Evolutionary conservation across 1,140 invertebrate species (phyloP).

Genomic region (Aphis craccivora): DNA sequence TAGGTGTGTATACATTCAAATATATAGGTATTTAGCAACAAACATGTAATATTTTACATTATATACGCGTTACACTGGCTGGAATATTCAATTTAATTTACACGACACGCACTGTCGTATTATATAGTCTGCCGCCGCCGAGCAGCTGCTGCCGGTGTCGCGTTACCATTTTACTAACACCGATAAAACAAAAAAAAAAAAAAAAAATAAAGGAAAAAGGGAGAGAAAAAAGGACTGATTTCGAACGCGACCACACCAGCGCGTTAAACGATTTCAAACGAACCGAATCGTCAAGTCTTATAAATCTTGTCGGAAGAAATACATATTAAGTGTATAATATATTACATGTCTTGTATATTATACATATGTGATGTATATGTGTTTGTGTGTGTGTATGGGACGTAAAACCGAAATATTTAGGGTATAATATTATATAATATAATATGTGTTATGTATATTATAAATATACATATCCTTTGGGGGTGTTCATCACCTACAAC

Average conservation of each 20-base stretch:
- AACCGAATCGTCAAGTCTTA: constrained; percentile 48
- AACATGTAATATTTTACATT: not conserved
- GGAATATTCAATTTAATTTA: constrained; percentile 44
- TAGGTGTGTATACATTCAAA: not conserved
- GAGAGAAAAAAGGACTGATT: not conserved
- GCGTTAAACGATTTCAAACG: constrained; percentile 57
- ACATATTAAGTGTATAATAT: not conserved
- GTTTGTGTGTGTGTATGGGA: not conserved
- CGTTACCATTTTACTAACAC: constrained; percentile 44
- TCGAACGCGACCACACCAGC: constrained; percentile 4
- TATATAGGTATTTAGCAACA: not conserved
- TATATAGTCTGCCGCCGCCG: not conserved
- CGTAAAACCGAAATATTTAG: constrained; percentile 10
- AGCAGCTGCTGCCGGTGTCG: constrained; percentile 53
- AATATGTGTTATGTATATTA: not conserved
- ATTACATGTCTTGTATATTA: not conserved
- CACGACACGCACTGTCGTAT: constrained; percentile 18
- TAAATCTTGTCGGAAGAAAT: constrained; percentile 46
- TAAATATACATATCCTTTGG: not conserved
- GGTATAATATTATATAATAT: constrained; percentile 3
- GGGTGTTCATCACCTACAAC: constrained; percentile 30
- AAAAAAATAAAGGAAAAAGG: not conserved
- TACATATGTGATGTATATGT: not conserved
- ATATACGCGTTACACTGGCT: not conserved
- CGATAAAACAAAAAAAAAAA: constrained; percentile 48